Conservation (phyloP, 2,797 vertebrate genomes). For the Phylloscopus collybita region DNA sequence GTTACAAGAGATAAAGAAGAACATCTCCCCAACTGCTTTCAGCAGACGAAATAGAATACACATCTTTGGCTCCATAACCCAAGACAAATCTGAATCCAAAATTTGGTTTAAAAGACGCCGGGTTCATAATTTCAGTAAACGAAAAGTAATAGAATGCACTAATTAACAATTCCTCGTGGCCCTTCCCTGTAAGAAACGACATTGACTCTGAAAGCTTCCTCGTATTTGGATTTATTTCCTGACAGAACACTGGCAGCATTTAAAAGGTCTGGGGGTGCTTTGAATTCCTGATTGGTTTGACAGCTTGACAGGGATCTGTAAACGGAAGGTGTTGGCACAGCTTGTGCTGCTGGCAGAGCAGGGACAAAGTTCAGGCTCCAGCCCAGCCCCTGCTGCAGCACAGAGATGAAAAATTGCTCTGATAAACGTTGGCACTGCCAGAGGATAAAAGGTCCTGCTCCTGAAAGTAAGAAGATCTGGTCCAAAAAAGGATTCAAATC, state of each 20-base stretch:
- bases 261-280: slow-evolving; percentile 37
- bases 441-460: background rate
- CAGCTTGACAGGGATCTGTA: slow-evolving; percentile 43
- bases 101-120: background rate
- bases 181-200: slow-evolving; percentile 33
- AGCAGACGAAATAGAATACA: no score
- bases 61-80: no score
- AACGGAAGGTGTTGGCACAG: slow-evolving; percentile 30
- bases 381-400: background rate
- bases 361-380: slow-evolving; percentile 58
- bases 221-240: slow-evolving; percentile 53
- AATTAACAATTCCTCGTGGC: slow-evolving; percentile 39
- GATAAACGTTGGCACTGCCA: background rate
- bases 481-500: background rate
- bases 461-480: background rate
- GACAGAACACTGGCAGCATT: slow-evolving; percentile 39
- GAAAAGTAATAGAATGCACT: background rate
- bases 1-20: no score
- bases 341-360: slow-evolving; percentile 21
- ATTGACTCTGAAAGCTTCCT: slow-evolving; percentile 23
- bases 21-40: no score
- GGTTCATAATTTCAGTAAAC: background rate
- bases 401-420: slow-evolving; percentile 38
- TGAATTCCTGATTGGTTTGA: slow-evolving; percentile 51
- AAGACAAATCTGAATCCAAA: background rate